Conservation (phyloP, 2,888 invertebrate genomes). For the Clitarchus hookeri region DNA sequence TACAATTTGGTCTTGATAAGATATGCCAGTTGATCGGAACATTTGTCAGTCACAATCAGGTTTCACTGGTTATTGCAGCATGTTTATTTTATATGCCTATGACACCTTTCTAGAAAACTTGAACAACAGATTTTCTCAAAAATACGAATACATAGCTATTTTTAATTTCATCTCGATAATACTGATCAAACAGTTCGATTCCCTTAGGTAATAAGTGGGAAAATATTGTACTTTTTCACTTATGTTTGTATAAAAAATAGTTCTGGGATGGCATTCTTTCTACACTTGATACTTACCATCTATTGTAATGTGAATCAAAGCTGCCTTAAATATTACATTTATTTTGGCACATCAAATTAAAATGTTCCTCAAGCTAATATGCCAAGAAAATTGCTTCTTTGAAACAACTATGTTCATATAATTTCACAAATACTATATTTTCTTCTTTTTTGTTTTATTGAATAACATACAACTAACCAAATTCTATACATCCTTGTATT, state of each 20-base stretch:
- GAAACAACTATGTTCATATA: neutral
- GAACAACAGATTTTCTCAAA: slow-evolving; percentile 1
- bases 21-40: neutral
- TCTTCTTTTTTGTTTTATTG: no score
- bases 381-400: neutral
- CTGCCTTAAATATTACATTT: neutral
- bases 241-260: slow-evolving; percentile 9
- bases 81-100: neutral
- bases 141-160: neutral
- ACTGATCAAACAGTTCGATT: slow-evolving; percentile 4
- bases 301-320: neutral
- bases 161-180: neutral
- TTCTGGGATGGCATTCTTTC: neutral
- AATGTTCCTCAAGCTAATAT: neutral
- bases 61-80: neutral
- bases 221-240: neutral
- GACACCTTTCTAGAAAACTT: slow-evolving; percentile 9
- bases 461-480: no score
- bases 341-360: neutral
- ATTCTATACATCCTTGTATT: neutral
- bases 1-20: slow-evolving; percentile 2
- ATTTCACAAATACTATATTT: neutral
- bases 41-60: neutral
- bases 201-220: neutral
- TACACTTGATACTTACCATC: slow-evolving; percentile 5